Percentiles rank a stretch among this genome's conserved stretches.
Evolutionary conservation across 1,140 invertebrate species (phyloP).

Genomic region (Sarcophaga peregrina): DNA sequence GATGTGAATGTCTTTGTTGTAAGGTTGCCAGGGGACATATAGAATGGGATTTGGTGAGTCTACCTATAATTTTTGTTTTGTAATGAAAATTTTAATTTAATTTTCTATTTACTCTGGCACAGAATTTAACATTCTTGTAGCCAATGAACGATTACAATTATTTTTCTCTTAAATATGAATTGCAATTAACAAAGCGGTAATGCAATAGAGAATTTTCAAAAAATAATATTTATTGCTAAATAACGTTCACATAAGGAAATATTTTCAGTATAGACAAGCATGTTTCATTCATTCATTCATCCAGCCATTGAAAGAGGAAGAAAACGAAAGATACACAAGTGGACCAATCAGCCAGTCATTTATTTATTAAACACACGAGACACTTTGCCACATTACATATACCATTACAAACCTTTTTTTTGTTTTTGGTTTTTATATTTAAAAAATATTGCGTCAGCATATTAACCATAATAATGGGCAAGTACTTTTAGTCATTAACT

Average conservation of each 20-base stretch:
- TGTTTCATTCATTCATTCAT: neutral
- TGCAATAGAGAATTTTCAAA: neutral
- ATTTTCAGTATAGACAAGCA: neutral
- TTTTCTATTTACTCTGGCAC: too few species aligned
- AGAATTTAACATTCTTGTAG: too few species aligned
- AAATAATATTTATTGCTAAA: neutral
- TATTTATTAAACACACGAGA: too few species aligned
- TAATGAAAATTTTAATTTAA: too few species aligned
- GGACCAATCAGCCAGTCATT: neutral
- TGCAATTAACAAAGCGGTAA: too few species aligned
- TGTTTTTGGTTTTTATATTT: neutral
- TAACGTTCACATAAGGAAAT: neutral
- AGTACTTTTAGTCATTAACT: constrained; percentile 7
- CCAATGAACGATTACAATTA: too few species aligned
- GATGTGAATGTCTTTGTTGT: too few species aligned
- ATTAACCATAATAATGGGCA: constrained; percentile 11
- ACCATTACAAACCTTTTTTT: neutral
- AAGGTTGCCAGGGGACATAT: too few species aligned
- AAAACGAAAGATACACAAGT: constrained; percentile 13
- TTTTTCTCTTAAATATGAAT: too few species aligned
- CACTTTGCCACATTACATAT: too few species aligned
- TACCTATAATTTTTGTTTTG: too few species aligned
- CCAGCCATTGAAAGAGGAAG: neutral
- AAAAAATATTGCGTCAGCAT: constrained; percentile 15
- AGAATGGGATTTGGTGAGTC: too few species aligned